Evolutionary conservation across 53 echinoderm and acorn worm species (phyloP).

Genomic region (Pentamera pediparva): DNA sequence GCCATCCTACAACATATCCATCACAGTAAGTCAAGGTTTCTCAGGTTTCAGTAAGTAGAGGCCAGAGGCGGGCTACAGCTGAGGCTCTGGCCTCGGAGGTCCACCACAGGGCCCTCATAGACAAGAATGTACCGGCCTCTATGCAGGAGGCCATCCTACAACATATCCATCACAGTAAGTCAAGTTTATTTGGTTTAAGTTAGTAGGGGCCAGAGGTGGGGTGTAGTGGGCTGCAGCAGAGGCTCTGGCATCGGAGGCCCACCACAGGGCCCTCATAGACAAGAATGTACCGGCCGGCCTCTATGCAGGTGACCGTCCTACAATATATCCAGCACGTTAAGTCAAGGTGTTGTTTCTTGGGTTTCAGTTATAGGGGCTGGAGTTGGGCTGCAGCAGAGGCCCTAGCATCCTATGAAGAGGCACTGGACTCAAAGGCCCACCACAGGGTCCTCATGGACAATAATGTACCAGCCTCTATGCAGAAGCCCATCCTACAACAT

Average conservation of each 20-base stretch:
- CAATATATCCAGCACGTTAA: constrained; percentile 87
- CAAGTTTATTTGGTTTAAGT: too few relatives aligned
- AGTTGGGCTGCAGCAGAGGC: constrained; percentile 79
- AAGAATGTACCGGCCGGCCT: constrained; percentile 53
- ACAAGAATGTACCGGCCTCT: constrained; percentile 50
- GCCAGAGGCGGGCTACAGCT: constrained; percentile 67
- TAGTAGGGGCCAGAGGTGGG: too few relatives aligned
- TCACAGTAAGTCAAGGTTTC: constrained; percentile 64
- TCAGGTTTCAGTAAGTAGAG: constrained; percentile 18
- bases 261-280: constrained; percentile 41
- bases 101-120: constrained; percentile 40
- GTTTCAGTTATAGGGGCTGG: constrained; percentile 40
- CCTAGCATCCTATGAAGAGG: too few relatives aligned
- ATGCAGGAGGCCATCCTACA: constrained; percentile 69
- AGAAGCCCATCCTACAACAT: constrained; percentile 62
- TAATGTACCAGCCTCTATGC: constrained; percentile 56
- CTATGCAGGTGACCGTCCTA: constrained; percentile 61
- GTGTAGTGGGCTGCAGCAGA: too few relatives aligned
- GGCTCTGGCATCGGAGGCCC: constrained; percentile 66
- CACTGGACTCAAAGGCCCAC: constrained; percentile 58
- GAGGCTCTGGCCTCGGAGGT: constrained; percentile 78
- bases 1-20: constrained; percentile 67
- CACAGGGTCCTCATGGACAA: constrained; percentile 47
- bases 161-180: constrained; percentile 87
- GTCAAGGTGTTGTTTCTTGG: constrained; percentile 29